Conservation (phyloP, 2,888 invertebrate species). For the Kryphioiulus occultus region DNA sequence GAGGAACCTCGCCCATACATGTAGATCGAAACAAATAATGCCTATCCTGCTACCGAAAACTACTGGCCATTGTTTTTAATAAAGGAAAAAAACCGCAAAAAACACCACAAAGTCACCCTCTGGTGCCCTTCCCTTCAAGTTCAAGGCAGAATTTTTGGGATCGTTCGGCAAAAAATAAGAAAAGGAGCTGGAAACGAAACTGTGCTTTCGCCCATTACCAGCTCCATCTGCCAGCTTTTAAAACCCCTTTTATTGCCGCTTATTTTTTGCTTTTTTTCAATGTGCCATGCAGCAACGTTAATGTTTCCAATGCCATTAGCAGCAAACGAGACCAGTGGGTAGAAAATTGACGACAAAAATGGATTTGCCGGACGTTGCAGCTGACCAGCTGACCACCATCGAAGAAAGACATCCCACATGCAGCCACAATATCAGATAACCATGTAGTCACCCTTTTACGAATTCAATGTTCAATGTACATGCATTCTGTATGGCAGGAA, state of each 20-base stretch:
- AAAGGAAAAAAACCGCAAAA: neutral
- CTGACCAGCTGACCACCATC: too few relatives aligned
- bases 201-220: neutral
- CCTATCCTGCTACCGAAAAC: neutral
- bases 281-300: neutral
- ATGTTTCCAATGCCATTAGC: neutral
- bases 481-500: too few relatives aligned
- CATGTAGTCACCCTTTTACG: too few relatives aligned
- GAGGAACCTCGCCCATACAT: neutral
- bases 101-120: neutral
- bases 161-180: neutral
- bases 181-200: neutral
- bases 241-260: neutral
- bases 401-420: too few relatives aligned
- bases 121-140: neutral
- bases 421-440: too few relatives aligned
- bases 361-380: too few relatives aligned
- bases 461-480: too few relatives aligned
- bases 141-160: neutral
- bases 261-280: neutral
- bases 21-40: neutral
- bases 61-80: slow-evolving; percentile 16
- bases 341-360: too few relatives aligned
- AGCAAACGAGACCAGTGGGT: too few relatives aligned
- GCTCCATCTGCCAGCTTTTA: neutral